Evolutionary conservation across 2,113 vertebrate genomes (phyloP).

Genomic region (Datnioides undecimradiatus): DNA sequence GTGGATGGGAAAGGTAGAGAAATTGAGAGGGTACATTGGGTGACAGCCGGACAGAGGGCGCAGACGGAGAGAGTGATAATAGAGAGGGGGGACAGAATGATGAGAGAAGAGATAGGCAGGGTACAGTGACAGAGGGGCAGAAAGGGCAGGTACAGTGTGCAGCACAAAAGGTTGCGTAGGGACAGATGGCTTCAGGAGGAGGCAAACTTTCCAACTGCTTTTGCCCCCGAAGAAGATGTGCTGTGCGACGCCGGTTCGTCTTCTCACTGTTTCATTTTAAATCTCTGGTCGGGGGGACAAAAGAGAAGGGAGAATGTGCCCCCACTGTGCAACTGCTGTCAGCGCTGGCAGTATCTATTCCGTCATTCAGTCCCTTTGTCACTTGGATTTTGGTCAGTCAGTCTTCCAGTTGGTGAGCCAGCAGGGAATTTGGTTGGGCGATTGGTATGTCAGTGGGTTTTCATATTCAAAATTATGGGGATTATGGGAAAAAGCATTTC

Average conservation of each 20-base stretch:
- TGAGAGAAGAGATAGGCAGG: conserved; percentile 41
- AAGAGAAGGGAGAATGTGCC: background rate
- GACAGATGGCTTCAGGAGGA: conserved; percentile 51
- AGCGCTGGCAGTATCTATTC: background rate
- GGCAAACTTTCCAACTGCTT: conserved; percentile 30
- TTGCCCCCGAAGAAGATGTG: conserved; percentile 9
- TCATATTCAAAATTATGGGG: background rate
- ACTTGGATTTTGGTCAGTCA: conserved; percentile 8
- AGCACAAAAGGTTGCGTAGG: conserved; percentile 28
- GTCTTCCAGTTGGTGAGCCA: background rate
- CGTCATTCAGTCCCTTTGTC: background rate
- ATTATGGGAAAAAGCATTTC: background rate
- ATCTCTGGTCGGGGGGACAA: background rate
- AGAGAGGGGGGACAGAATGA: conserved; percentile 6
- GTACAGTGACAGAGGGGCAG: conserved; percentile 25
- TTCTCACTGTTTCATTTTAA: conserved; percentile 2
- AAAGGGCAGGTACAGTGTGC: conserved; percentile 28
- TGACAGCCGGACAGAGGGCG: conserved; percentile 15
- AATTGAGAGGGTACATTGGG: background rate
- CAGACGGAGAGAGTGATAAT: conserved; percentile 29
- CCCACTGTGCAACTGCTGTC: background rate
- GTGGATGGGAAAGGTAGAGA: background rate
- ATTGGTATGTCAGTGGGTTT: background rate
- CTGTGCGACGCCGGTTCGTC: conserved; percentile 1
- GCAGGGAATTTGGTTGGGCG: background rate